Percentiles rank a stretch among this genome's conserved stretches.
Conservation (phyloP, 2,797 vertebrate genomes). For the Microchirus variegatus region DNA sequence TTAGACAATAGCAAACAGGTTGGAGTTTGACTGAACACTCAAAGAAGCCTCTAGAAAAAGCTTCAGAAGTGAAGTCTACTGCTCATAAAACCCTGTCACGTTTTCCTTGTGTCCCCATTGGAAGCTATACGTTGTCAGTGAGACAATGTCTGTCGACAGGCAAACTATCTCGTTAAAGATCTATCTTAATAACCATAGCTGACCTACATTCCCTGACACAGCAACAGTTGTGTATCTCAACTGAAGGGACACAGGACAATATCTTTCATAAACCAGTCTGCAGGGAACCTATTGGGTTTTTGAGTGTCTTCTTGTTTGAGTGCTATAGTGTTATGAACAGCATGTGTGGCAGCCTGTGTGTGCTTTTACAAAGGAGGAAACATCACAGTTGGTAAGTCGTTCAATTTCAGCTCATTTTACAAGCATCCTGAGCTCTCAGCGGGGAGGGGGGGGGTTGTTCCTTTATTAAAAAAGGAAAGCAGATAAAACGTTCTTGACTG, state of each 20-base stretch:
- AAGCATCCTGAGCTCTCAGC: constrained; percentile 58
- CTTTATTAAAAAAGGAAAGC: constrained; percentile 38
- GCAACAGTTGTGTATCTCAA: neutral
- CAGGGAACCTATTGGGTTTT: neutral
- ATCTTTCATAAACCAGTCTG: too few relatives aligned
- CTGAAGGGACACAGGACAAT: too few relatives aligned
- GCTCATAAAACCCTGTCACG: too few relatives aligned
- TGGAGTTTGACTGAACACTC: too few relatives aligned
- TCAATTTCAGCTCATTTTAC: constrained; percentile 42
- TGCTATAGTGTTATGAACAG: constrained; percentile 27
- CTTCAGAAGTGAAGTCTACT: too few relatives aligned
- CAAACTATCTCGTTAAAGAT: too few relatives aligned
- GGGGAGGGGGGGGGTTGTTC: neutral
- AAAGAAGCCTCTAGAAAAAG: too few relatives aligned
- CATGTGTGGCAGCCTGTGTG: neutral
- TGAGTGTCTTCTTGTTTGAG: neutral
- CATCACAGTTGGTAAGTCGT: constrained; percentile 36
- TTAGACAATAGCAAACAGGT: too few relatives aligned
- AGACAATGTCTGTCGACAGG: too few relatives aligned
- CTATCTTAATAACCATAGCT: neutral
- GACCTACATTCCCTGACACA: neutral
- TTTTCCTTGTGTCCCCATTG: too few relatives aligned
- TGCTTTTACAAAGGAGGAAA: constrained; percentile 48
- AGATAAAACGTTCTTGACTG: constrained; percentile 22
- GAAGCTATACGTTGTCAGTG: too few relatives aligned